Base-by-base conservation (phyloP, 2,888 invertebrate species). In the Heteropelma amictum region DNA sequence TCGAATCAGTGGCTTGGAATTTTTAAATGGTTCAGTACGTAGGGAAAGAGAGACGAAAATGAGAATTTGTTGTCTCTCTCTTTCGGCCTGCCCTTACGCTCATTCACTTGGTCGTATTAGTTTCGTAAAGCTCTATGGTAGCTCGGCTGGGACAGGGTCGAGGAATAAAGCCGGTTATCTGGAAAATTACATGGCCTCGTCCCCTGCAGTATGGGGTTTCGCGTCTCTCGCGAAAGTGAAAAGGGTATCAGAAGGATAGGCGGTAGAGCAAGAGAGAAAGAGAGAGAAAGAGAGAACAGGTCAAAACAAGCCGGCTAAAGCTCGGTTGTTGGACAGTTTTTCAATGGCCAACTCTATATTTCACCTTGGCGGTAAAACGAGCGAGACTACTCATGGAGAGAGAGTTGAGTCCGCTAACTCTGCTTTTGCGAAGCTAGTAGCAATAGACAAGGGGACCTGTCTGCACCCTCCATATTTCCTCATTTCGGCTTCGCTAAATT, bases 161-260 rank as follows among this genome's bases (percentile, higher is more conserved):
- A 71, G 65, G 76, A 78, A 77, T 74, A 75, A 77, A 76, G 70
- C 72, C 69, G 76, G 77, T 80, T 80, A 79, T 80, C 77, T 75
- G 49, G 77, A 72, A 79, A 79, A 80, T 79, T 77, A 80, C 77
- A 53, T 71, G 74, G 63, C 35, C 73, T 53, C 72, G 51, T 65
- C 51, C 19, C 47, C 35, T 28, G 54, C 30, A 47, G 42, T 53
- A 40, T 28, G 19, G 65, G n/a, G 47, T 63, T 58, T 68, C 68
- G 56, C 19, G 40, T 30, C 30, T 69, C 53, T 58, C 49, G 38
- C 49, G 49, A 58, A 38, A 49, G 58, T 19, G 14, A 28, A 64
- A 42, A 53, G 12, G 35, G 49, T 28, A 35, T 19, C 49, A 67
- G 56, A n/a, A 35, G 28, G 21, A 14, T 23, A 14, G 5, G 28